Base-by-base conservation (phyloP, 1,140 invertebrate species). In the Ruditapes philippinarum region DNA sequence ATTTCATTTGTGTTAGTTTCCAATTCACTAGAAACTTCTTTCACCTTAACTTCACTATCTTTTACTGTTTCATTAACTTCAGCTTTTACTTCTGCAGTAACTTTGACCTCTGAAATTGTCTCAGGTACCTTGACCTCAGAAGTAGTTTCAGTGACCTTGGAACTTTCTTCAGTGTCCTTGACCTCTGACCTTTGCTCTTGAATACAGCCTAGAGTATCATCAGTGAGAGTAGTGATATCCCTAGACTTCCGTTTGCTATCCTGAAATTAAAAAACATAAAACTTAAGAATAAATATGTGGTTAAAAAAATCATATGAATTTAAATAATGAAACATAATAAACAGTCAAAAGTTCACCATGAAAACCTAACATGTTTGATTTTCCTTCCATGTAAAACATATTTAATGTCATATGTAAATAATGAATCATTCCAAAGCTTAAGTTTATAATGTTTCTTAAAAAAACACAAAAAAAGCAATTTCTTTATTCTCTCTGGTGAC, bases 191-290 rank as follows among this genome's bases (percentile, higher is more conserved):
- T 81, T 42, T 81, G 79, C 11, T 81, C 79, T 17, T 81, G 54
- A 81, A 62, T 81, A 38, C 57, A 28, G 33, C 38, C 79, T 74
- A 73, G 62, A 54, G 68, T 74, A 36, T 73, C 82, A 73, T 87
- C 84, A 31, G 84, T 87, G 11, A 87, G 17, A 1, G 84, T 78
- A 19, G 84, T 78, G 9, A 76, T 78, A 65, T 87, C 84, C 19
- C 74, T 25, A 14, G 84, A 87, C 57, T 79, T 76, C 28, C 84
- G 60, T 28, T 87, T 87, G 36, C 40, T 70, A 38, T 84, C 82
- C 82, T 84, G 42, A 73, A 74, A 74, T 49, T 25, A 45, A 31
- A 74, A n/a, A n/a, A n/a, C n/a, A n/a, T n/a, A n/a, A n/a, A n/a
- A n/a, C n/a, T n/a, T n/a, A n/a, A n/a, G n/a, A n/a, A 17, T 49